Percentiles rank a stretch among this genome's conserved stretches.
These are phyloP conservation scores for Epicampocera succincta DNA, from an alignment of 2,888 invertebrate species.

Conservation along the genomic window DNA sequence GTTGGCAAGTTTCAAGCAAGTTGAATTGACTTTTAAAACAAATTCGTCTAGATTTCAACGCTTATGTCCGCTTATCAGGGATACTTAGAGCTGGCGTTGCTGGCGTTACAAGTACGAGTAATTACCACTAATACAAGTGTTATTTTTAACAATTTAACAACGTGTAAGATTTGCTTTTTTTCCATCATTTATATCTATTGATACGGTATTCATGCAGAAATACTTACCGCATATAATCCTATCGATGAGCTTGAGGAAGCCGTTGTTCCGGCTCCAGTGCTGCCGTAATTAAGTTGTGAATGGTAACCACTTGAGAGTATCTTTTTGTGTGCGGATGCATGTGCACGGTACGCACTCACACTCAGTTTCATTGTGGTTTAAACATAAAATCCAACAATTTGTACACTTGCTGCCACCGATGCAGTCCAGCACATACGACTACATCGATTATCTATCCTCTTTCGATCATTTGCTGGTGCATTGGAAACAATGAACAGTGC, in stretches of 20 bases:
- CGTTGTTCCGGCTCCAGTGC: slow-evolving; percentile 86
- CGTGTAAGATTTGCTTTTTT: too few relatives aligned
- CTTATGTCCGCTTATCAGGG: too few relatives aligned
- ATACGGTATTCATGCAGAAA: background rate
- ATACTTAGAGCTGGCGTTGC: too few relatives aligned
- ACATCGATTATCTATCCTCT: slow-evolving; percentile 44
- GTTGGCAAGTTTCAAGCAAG: too few relatives aligned
- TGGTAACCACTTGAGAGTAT: slow-evolving; percentile 90
- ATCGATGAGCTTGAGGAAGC: slow-evolving; percentile 84
- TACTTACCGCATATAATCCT: slow-evolving; percentile 83
- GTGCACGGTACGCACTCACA: slow-evolving; percentile 93
- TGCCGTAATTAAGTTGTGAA: slow-evolving; percentile 89
- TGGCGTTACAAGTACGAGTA: too few relatives aligned
- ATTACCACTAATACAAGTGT: too few relatives aligned
- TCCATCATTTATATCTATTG: background rate
- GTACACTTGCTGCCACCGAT: slow-evolving; percentile 34
- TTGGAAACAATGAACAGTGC: slow-evolving; percentile 10
- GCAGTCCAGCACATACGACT: slow-evolving; percentile 23
- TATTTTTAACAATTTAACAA: too few relatives aligned
- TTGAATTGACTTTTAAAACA: too few relatives aligned
- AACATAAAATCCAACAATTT: slow-evolving; percentile 58
- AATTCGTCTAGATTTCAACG: too few relatives aligned
- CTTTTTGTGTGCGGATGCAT: slow-evolving; percentile 94
- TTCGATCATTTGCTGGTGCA: slow-evolving; percentile 27
- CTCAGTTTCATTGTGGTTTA: slow-evolving; percentile 88